A percentile compares a stretch with the other conserved stretches of the same genome.
Conservation (phyloP, 2,888 invertebrate genomes). For the Leucophora obtusa region DNA sequence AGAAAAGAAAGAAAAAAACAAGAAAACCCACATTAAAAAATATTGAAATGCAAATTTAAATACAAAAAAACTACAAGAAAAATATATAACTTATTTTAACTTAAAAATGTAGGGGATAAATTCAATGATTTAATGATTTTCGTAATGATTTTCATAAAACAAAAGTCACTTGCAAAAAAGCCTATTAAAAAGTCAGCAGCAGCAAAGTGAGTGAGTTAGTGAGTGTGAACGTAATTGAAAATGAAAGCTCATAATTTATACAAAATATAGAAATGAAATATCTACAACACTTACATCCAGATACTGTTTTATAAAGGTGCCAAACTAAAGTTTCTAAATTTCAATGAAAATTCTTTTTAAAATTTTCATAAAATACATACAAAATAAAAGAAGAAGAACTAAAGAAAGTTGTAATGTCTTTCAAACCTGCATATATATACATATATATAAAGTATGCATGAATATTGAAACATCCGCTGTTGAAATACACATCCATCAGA, state of each 20-base stretch:
- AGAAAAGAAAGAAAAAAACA: slow-evolving; percentile 10
- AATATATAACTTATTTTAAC: not conserved
- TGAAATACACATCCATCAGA: slow-evolving; percentile 56
- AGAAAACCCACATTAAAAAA: slow-evolving; percentile 29
- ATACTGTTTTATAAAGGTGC: slow-evolving; percentile 10
- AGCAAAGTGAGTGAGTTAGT: slow-evolving; percentile 47
- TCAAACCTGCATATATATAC: not conserved
- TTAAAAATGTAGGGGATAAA: slow-evolving; percentile 19
- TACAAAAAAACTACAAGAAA: slow-evolving; percentile 16
- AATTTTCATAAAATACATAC: not conserved
- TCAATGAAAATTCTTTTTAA: slow-evolving; percentile 4
- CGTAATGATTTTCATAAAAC: slow-evolving; percentile 41
- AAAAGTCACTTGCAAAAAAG: slow-evolving; percentile 13
- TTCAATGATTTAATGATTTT: slow-evolving; percentile 24
- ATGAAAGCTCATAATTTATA: slow-evolving; percentile 61
- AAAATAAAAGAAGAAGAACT: not conserved
- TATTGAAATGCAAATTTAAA: slow-evolving; percentile 24
- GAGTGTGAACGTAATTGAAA: slow-evolving; percentile 61
- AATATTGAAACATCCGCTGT: slow-evolving; percentile 50
- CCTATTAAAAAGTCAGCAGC: slow-evolving; percentile 29
- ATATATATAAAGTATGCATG: too few species aligned
- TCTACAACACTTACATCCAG: slow-evolving; percentile 12
- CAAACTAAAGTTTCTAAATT: slow-evolving; percentile 30
- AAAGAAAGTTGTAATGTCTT: not conserved
- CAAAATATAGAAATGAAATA: slow-evolving; percentile 46